phyloP scores from a whole-genome alignment of 1,140 invertebrate genomes.

The Bemisia tabaci region DNA sequence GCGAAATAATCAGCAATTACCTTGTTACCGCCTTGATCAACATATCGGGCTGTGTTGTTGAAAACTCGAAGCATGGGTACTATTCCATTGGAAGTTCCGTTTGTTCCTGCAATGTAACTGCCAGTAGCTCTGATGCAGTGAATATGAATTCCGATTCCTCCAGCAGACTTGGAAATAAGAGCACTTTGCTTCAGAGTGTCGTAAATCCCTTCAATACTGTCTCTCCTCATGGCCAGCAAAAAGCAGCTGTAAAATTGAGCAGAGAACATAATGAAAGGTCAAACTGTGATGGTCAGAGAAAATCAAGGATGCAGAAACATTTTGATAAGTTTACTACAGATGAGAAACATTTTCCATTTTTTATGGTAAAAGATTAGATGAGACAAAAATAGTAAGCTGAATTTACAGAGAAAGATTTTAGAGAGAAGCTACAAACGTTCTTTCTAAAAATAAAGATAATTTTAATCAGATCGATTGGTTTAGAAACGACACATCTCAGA shows the following conservation, averaged over 20 bases:
- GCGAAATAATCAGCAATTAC: too few relatives aligned
- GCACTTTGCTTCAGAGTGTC: slow-evolving; percentile 89
- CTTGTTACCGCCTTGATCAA: slow-evolving; percentile 97
- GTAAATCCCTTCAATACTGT: slow-evolving; percentile 98
- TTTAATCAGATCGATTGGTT: too few relatives aligned
- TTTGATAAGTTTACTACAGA: background rate
- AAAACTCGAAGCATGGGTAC: slow-evolving; percentile 94
- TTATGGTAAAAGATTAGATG: too few relatives aligned
- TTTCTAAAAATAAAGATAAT: too few relatives aligned
- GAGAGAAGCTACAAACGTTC: too few relatives aligned
- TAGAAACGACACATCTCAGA: too few relatives aligned
- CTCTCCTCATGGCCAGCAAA: slow-evolving; percentile 84
- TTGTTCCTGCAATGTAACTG: slow-evolving; percentile 85
- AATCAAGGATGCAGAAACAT: background rate
- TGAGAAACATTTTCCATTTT: too few relatives aligned
- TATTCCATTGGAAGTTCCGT: slow-evolving; percentile 91
- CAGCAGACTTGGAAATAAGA: slow-evolving; percentile 91
- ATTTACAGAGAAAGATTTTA: too few relatives aligned
- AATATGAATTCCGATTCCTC: slow-evolving; percentile 93
- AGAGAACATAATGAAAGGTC: slow-evolving; percentile 5
- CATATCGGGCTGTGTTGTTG: slow-evolving; percentile 92
- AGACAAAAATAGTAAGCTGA: too few relatives aligned
- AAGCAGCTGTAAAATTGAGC: slow-evolving; percentile 72
- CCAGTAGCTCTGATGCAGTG: slow-evolving; percentile 91
- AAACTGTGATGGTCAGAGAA: background rate